Evolutionary conservation across 2,113 vertebrate species (phyloP), one percentile per base, ranked within the genome.

Genomic region (Malurus elegans): DNA sequence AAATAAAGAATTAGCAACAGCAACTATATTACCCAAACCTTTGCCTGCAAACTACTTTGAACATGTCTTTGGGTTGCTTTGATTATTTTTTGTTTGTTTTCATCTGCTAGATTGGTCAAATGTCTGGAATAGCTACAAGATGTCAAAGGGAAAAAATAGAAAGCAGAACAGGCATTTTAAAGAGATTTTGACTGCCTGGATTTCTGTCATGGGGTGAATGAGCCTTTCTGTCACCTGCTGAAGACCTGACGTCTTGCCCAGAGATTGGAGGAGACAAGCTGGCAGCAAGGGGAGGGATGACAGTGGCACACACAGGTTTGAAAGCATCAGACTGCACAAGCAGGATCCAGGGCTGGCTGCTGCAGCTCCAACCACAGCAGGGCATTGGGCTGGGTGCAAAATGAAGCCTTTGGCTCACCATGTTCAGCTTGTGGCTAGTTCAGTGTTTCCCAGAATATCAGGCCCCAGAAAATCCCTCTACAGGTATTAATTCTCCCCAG

Each of bases 1-100:
- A 96, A 90, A 82, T 48, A 81, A 92, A 80, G 88, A 95, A 90
- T 93, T 92, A 78, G 9, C 53, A 90, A 28, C 71, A 90, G 48
- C 34, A 76, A 60, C 56, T 80, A 26, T 44, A 51, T 92, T 86
- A 72, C 61, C 18, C 82, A 83, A 95, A 67, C 14, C n/a, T 93
- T 90, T 1, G 18, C 8, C 29, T 65, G 48, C 4, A 5, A 94
- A 79, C 44, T 80, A 25, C 83, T 96, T 92, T 94, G 75, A 93
- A 92, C 38, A 90, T 18, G 34, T 96, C 87, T 94, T 86, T 51
- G 36, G 53, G 18, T 48, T 84, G 53, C 79, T 96, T 95, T 94
- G 79, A 90, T 83, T 94, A 31, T 58, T 60, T 86, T 73, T 92
- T 48, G 53, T 92, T 86, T 95, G 31, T 74, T 93, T 95, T 74